A percentile compares a stretch with the other conserved stretches of the same genome.
These are phyloP conservation scores for Lobophora halterata DNA, from an alignment of 2,888 invertebrate genomes.

Conservation along the genomic window DNA sequence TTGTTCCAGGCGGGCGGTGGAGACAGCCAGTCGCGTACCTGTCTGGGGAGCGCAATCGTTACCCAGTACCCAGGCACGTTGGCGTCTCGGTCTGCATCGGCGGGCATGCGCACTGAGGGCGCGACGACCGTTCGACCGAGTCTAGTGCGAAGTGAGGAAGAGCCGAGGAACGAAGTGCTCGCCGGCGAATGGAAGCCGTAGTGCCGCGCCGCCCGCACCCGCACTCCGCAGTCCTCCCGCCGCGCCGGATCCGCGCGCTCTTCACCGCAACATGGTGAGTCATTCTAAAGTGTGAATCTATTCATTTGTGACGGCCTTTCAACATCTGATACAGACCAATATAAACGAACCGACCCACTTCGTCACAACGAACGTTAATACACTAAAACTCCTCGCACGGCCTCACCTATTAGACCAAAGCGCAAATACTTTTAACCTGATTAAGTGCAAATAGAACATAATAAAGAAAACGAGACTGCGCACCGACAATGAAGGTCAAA, in stretches of 20 bases:
- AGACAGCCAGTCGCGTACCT: conserved; percentile 75
- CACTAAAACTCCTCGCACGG: conserved; percentile 23
- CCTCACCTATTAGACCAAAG: conserved; percentile 18
- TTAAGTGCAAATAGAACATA: conserved; percentile 45
- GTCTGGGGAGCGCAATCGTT: conserved; percentile 74
- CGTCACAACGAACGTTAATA: conserved; percentile 29
- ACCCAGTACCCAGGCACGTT: conserved; percentile 68
- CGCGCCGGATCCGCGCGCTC: conserved; percentile 74
- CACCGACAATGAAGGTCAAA: conserved; percentile 45
- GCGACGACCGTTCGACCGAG: conserved; percentile 52
- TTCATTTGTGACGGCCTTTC: conserved; percentile 64
- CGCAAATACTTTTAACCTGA: conserved; percentile 41
- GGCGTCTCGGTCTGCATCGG: conserved; percentile 75
- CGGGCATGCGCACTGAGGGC: conserved; percentile 66
- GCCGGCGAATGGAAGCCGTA: conserved; percentile 56
- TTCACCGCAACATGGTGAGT: conserved; percentile 78
- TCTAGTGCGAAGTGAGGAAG: conserved; percentile 63
- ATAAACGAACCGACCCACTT: conserved; percentile 44
- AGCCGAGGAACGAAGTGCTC: conserved; percentile 49
- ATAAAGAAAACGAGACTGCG: conserved; percentile 46
- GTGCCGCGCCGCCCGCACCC: conserved; percentile 66
- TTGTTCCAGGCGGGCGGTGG: conserved; percentile 54
- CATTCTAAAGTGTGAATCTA: conserved; percentile 72
- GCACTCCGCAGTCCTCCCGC: conserved; percentile 75
- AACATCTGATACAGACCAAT: conserved; percentile 42